Percentiles rank a stretch among this genome's conserved stretches.
These are phyloP conservation scores for Clarias fuscus DNA, from an alignment of 2,797 vertebrate genomes.

Conservation along the genomic window DNA sequence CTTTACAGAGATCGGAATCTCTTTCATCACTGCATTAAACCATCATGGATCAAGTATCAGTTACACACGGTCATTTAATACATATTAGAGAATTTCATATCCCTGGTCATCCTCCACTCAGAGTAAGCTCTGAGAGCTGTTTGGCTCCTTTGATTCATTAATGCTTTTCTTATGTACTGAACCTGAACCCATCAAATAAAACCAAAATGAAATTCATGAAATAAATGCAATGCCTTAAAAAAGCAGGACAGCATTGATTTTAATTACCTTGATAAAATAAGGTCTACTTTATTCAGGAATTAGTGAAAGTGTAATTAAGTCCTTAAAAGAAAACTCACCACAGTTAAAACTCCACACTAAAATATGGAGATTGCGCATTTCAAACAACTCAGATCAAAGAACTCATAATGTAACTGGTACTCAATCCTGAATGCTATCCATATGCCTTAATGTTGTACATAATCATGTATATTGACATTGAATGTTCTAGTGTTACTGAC, in stretches of 20 bases:
- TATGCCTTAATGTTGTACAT: neutral
- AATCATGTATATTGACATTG: neutral
- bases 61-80: neutral
- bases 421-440: neutral
- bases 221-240: neutral
- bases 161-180: neutral
- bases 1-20: neutral
- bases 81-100: neutral
- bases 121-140: conserved; percentile 7
- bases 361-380: neutral
- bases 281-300: neutral
- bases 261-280: conserved; percentile 6
- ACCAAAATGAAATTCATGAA: neutral
- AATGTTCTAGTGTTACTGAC: neutral
- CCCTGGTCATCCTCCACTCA: neutral
- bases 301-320: neutral
- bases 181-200: neutral
- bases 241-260: neutral
- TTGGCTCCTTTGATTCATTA: neutral
- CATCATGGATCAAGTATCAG: neutral
- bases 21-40: neutral
- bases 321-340: neutral
- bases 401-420: neutral
- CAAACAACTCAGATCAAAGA: neutral
- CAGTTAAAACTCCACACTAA: no score